Percentiles rank a stretch among this genome's conserved stretches.
These are phyloP conservation scores for Dermatemys mawii DNA, from an alignment of 2,113 vertebrate species.

Conservation along the genomic window DNA sequence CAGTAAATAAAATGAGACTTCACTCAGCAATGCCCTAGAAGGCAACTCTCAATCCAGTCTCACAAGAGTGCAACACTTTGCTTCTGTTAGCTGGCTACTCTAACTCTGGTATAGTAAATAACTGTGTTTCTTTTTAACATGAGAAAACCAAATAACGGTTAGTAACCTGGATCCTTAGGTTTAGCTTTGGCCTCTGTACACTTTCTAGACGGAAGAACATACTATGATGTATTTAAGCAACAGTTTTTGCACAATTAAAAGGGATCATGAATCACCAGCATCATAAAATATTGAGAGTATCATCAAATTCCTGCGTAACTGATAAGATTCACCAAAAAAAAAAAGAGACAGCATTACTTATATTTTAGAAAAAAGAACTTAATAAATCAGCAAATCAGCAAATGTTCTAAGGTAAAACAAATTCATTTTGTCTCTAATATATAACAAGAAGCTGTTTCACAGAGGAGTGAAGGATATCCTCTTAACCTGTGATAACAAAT, in stretches of 20 bases:
- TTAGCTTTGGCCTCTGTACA: background rate
- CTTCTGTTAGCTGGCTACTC: background rate
- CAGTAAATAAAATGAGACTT: background rate
- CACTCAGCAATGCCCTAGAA: conserved; percentile 12
- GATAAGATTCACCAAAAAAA: background rate
- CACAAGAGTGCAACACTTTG: background rate
- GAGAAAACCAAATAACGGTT: background rate
- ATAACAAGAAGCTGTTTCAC: conserved; percentile 59
- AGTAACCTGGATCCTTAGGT: background rate
- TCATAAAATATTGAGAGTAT: background rate
- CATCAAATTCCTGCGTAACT: background rate
- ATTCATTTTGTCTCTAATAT: conserved; percentile 27
- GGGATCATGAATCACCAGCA: conserved; percentile 41
- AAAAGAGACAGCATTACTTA: background rate
- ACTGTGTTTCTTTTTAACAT: background rate
- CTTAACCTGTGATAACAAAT: conserved; percentile 78
- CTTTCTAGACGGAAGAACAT: background rate
- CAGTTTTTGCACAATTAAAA: conserved; percentile 13
- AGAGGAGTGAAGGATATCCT: conserved; percentile 75
- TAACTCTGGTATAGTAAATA: background rate
- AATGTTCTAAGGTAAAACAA: conserved; percentile 6
- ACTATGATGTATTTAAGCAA: conserved; percentile 26
- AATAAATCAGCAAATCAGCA: conserved; percentile 26
- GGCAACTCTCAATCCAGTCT: background rate
- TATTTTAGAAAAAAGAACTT: conserved; percentile 19